Percentiles rank a stretch among this genome's conserved stretches.
Evolutionary conservation across 2,113 vertebrate species (phyloP).

Genomic region (Thalassarche chlororhynchos): DNA sequence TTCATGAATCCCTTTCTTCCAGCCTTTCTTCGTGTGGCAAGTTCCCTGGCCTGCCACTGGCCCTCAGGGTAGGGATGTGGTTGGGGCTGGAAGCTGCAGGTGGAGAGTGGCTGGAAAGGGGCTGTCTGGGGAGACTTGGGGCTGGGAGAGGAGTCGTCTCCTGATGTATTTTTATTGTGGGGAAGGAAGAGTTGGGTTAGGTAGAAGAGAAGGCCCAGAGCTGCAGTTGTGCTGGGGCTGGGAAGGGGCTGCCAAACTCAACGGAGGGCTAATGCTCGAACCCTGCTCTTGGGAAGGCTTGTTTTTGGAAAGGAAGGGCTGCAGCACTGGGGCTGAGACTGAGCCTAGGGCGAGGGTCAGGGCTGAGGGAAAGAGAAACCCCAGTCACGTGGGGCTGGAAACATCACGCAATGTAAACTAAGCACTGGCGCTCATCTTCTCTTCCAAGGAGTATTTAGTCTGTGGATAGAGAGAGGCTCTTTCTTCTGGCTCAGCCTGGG

Average conservation of each 20-base stretch:
- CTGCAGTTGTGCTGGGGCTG: neutral
- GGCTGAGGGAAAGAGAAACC: neutral
- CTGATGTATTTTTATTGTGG: neutral
- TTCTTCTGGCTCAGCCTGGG: neutral
- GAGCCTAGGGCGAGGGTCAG: neutral
- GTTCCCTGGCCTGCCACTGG: neutral
- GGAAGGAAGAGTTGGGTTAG: neutral
- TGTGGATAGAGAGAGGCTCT: neutral
- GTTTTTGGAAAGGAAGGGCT: neutral
- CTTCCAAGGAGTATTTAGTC: neutral
- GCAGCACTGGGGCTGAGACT: neutral
- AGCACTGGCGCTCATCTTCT: neutral
- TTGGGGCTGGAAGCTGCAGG: neutral
- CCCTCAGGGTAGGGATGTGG: neutral
- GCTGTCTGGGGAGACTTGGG: neutral
- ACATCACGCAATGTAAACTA: neutral
- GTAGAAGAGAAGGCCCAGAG: neutral
- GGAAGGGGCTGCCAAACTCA: neutral
- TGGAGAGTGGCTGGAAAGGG: neutral
- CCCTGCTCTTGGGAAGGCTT: neutral
- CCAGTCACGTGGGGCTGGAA: neutral
- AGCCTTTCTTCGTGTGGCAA: neutral
- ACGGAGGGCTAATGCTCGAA: neutral
- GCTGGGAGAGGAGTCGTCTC: neutral
- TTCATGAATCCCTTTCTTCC: neutral